Percentiles rank a stretch among this genome's conserved stretches.
phyloP scores from a whole-genome alignment of 2,888 invertebrate species.

The Cantharis rufa region DNA sequence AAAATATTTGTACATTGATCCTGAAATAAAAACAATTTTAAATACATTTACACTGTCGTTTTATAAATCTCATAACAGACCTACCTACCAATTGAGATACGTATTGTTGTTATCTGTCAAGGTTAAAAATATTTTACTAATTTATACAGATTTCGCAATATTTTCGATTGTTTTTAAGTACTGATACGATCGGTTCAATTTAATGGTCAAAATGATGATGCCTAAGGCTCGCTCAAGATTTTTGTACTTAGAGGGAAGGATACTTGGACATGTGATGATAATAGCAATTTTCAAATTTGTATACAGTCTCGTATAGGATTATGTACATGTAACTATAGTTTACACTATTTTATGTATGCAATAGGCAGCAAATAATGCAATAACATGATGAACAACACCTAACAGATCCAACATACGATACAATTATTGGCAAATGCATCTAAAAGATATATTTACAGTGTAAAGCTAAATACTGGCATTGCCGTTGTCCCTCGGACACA shows the following conservation, averaged over 20 bases:
- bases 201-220: not conserved
- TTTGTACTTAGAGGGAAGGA: conserved; percentile 45
- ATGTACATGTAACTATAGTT: conserved; percentile 31
- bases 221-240: conserved; percentile 34
- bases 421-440: conserved; percentile 47
- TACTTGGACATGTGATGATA: conserved; percentile 28
- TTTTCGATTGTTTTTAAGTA: not conserved
- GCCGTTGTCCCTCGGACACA: conserved; percentile 51
- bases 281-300: conserved; percentile 38
- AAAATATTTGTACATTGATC: conserved; percentile 56
- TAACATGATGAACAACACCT: conserved; percentile 50
- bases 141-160: not conserved
- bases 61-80: conserved; percentile 36
- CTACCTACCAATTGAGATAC: conserved; percentile 42
- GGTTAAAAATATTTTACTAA: conserved; percentile 12
- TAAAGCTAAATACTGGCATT: conserved; percentile 56
- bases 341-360: conserved; percentile 22
- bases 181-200: not conserved
- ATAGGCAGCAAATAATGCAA: conserved; percentile 27
- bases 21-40: conserved; percentile 54
- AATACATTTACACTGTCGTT: conserved; percentile 50
- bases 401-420: conserved; percentile 53
- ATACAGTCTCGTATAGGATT: conserved; percentile 54
- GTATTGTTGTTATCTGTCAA: conserved; percentile 38
- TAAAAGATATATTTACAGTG: conserved; percentile 42